Conservation (phyloP, 2,797 vertebrate genomes). For the Mormyrus hasselquistii region DNA sequence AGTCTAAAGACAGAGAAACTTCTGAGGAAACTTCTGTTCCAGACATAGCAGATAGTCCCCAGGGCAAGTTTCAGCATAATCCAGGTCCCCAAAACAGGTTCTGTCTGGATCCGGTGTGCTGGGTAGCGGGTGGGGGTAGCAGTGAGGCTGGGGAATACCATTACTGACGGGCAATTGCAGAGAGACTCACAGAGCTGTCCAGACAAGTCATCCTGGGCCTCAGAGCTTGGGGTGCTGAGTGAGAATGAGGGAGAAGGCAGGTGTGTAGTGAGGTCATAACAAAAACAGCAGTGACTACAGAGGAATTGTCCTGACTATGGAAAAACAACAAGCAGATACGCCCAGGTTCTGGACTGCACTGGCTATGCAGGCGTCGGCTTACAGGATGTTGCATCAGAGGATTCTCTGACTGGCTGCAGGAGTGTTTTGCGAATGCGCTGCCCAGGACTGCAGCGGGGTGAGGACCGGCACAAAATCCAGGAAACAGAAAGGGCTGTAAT, state of each 20-base stretch:
- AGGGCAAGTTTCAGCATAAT: neutral
- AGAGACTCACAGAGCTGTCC: neutral
- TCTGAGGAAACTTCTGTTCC: neutral
- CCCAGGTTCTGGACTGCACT: neutral
- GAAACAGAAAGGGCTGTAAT: neutral
- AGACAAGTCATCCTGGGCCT: neutral
- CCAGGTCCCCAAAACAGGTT: neutral
- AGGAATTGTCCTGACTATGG: neutral
- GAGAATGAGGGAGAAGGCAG: neutral
- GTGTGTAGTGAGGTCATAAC: neutral
- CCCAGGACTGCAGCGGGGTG: neutral
- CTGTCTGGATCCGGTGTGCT: neutral
- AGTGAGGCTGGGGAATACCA: neutral
- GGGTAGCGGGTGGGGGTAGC: neutral
- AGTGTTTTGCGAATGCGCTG: neutral
- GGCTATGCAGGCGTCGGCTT: neutral
- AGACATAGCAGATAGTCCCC: neutral
- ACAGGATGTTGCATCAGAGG: neutral
- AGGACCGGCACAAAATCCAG: neutral
- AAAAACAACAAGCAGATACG: neutral
- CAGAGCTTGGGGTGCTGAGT: neutral
- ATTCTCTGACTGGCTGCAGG: neutral
- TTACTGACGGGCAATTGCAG: neutral
- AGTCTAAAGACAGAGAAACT: neutral
- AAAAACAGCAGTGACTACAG: neutral